A percentile compares a stretch with the other conserved stretches of the same genome.
phyloP scores from a whole-genome alignment of 2,888 invertebrate genomes.

The Baccha elongata region DNA sequence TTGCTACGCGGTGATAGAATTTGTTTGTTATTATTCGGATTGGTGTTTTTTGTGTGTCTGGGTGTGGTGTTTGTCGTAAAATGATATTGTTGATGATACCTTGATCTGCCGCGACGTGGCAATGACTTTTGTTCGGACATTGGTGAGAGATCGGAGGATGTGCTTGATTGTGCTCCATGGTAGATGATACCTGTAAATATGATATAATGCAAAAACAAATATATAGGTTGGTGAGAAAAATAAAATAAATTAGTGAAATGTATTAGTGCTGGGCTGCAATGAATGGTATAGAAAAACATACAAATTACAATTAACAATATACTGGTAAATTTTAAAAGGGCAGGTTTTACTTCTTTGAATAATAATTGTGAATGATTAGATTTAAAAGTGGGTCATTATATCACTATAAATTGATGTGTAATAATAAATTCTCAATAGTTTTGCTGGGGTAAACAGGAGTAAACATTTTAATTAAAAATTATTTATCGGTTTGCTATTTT shows the following conservation, averaged over 20 bases:
- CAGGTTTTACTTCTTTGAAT: too few relatives aligned
- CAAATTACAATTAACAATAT: too few relatives aligned
- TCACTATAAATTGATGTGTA: too few relatives aligned
- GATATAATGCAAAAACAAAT: slow-evolving; percentile 18
- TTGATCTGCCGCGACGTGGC: slow-evolving; percentile 88
- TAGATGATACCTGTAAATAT: slow-evolving; percentile 86
- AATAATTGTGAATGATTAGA: too few relatives aligned
- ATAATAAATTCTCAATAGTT: too few relatives aligned
- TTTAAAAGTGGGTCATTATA: too few relatives aligned
- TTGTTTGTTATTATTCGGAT: slow-evolving; percentile 82
- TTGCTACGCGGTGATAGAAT: slow-evolving; percentile 82
- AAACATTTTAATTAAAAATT: too few relatives aligned
- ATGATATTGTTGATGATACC: slow-evolving; percentile 85
- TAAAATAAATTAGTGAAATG: slow-evolving; percentile 21
- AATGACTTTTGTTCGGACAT: slow-evolving; percentile 90
- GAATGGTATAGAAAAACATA: slow-evolving; percentile 15
- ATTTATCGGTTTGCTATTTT: too few relatives aligned
- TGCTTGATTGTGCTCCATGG: slow-evolving; percentile 89
- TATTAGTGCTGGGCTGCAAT: slow-evolving; percentile 25
- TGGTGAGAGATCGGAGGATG: slow-evolving; percentile 90
- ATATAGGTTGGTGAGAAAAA: slow-evolving; percentile 8
- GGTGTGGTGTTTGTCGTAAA: slow-evolving; percentile 83
- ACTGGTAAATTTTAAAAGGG: too few relatives aligned
- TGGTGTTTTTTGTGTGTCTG: slow-evolving; percentile 81
- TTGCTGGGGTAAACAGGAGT: too few relatives aligned